Base-by-base conservation (phyloP, 2,797 vertebrate genomes). In the Acanthopagrus latus region DNA sequence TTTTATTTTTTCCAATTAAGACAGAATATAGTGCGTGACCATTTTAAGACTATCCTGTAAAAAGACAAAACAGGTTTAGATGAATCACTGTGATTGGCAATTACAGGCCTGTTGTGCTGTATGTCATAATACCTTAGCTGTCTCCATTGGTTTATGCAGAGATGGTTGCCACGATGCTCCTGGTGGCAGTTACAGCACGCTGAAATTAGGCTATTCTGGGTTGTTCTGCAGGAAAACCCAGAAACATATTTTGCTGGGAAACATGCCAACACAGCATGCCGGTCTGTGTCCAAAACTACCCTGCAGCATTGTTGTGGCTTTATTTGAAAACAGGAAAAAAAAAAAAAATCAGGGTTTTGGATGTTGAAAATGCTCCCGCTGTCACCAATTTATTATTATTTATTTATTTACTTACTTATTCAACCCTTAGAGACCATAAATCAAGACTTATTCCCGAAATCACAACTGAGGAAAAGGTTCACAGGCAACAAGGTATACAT, bases 321-420 rank as follows among this genome's bases (percentile, higher is more conserved):
- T 43, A 71, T 29, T 38, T 21, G 21, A 83, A 23, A 17, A 72
- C 50, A 67, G 60, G 27, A 27, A 33, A 33, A 70, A n/a, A n/a
- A n/a, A n/a, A n/a, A n/a, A 8, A 58, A 74, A 25, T 2, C 0
- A 18, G 5, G 14, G 33, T 8, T 21, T 16, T 59, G 43, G 23
- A 27, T 25, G 21, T 23, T 43, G 8, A 58, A 54, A 70, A 63
- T 29, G 1, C 27, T 56, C 64, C 64, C 46, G 68, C 27, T 76
- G 50, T 72, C 25, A 72, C 27, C 9, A 62, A 56, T 52, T 46
- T 7, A 12, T 65, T 58, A 46, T 60, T 64, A 46, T 59, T 52
- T 18, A 60, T 9, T 55, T 64, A 27, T 27, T 38, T 52, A 74
- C 43, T 23, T 38, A 3, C 43, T 23, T 38, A 3, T 10, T 51